Evolutionary conservation across 2,888 invertebrate genomes (phyloP).

Genomic region (Agrotis segetum): DNA sequence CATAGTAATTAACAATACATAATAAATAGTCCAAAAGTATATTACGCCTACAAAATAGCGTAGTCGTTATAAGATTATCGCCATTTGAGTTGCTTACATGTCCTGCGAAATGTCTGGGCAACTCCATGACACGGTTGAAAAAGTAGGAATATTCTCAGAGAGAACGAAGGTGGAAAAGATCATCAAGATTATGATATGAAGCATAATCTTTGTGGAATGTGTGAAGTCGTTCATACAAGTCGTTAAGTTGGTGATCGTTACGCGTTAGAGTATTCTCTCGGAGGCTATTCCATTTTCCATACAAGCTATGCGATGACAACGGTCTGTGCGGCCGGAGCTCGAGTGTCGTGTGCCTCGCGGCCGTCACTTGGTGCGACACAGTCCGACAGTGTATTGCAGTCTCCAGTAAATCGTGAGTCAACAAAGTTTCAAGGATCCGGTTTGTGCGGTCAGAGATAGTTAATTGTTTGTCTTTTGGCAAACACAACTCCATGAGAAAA

Average conservation of each 20-base stretch:
- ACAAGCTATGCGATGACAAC: slow-evolving; percentile 67
- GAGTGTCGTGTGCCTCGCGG: slow-evolving; percentile 39
- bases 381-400: slow-evolving; percentile 41
- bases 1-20: slow-evolving; percentile 91
- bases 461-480: slow-evolving; percentile 81
- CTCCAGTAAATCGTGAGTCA: slow-evolving; percentile 59
- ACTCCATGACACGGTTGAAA: slow-evolving; percentile 84
- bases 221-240: slow-evolving; percentile 21
- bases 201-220: slow-evolving; percentile 49
- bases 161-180: slow-evolving; percentile 65
- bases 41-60: slow-evolving; percentile 91
- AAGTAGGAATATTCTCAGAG: slow-evolving; percentile 83
- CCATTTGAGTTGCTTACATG: slow-evolving; percentile 88
- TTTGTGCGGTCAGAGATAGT: slow-evolving; percentile 82
- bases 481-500: slow-evolving; percentile 89
- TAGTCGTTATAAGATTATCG: slow-evolving; percentile 91
- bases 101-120: slow-evolving; percentile 84
- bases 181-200: slow-evolving; percentile 51
- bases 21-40: slow-evolving; percentile 92
- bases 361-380: slow-evolving; percentile 33
- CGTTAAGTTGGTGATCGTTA: slow-evolving; percentile 19
- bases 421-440: slow-evolving; percentile 73
- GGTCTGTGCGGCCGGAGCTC: slow-evolving; percentile 52
- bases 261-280: slow-evolving; percentile 57
- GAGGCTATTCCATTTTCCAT: slow-evolving; percentile 72